Conservation (phyloP, 2,888 invertebrate species). For the Dascillus cervinus region DNA sequence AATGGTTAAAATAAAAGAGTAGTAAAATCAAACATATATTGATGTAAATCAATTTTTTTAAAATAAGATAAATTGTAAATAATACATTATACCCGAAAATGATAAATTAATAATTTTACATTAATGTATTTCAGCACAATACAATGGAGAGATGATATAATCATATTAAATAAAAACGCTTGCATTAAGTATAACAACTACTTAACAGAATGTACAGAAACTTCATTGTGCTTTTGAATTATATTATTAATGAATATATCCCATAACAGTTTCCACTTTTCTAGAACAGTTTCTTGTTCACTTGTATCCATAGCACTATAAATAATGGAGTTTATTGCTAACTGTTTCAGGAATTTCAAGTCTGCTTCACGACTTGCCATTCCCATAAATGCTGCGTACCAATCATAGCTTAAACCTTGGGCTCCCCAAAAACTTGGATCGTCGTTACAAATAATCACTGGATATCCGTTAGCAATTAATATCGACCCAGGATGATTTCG, state of each 20-base stretch:
- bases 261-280: constrained; percentile 53
- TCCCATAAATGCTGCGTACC: constrained; percentile 70
- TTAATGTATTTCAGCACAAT: too few species aligned
- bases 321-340: constrained; percentile 66
- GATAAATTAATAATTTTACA: too few species aligned
- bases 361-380: constrained; percentile 61
- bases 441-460: constrained; percentile 67
- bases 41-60: too few species aligned
- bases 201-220: neutral
- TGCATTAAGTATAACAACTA: too few species aligned
- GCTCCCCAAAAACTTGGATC: constrained; percentile 72
- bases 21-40: too few species aligned
- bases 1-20: too few species aligned
- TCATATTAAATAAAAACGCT: too few species aligned
- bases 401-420: constrained; percentile 64
- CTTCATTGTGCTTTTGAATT: constrained; percentile 11
- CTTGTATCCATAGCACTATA: constrained; percentile 52
- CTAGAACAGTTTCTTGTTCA: constrained; percentile 46
- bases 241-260: constrained; percentile 23
- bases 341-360: constrained; percentile 60
- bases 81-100: too few species aligned
- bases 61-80: too few species aligned
- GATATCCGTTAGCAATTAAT: constrained; percentile 57
- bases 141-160: too few species aligned
- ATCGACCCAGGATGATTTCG: constrained; percentile 66